Percentiles rank a stretch among this genome's conserved stretches.
Evolutionary conservation across 35 echinoderm and acorn worm species (phyloP).

Genomic region (Hemicentrotus pulcherrimus): DNA sequence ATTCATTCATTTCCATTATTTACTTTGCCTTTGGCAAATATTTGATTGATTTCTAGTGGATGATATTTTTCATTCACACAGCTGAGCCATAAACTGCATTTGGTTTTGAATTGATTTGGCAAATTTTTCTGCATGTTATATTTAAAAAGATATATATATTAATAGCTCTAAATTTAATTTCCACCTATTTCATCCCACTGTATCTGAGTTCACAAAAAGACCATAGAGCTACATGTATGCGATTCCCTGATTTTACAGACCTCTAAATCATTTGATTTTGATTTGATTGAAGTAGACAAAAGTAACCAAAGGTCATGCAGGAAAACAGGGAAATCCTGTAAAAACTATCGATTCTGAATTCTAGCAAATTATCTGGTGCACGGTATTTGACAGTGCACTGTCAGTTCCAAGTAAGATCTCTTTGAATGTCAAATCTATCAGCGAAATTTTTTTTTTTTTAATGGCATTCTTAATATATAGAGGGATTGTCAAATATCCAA

Average conservation of each 20-base stretch:
- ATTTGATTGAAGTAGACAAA: neutral
- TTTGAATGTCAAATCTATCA: neutral
- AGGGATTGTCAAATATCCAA: too few relatives aligned
- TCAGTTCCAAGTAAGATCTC: neutral
- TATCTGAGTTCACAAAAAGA: neutral
- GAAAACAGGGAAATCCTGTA: neutral
- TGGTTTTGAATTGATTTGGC: too few relatives aligned
- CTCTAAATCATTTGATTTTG: too few relatives aligned
- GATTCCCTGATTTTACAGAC: too few relatives aligned
- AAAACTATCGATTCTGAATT: slow-evolving; percentile 10
- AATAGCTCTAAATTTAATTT: neutral
- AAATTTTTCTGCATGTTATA: too few relatives aligned
- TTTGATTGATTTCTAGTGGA: neutral
- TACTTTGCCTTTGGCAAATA: neutral
- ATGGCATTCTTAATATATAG: too few relatives aligned
- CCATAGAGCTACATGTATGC: too few relatives aligned
- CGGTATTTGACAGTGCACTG: neutral
- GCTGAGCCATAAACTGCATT: too few relatives aligned
- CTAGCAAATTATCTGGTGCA: neutral
- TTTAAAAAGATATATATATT: neutral
- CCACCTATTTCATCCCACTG: neutral
- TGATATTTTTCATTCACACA: too few relatives aligned
- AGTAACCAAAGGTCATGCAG: neutral
- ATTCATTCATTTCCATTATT: neutral
- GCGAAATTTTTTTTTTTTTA: too few relatives aligned